A percentile compares a stretch with the other conserved stretches of the same genome.
phyloP scores from a whole-genome alignment of 2,797 vertebrate species.

The Leuciscus waleckii region DNA sequence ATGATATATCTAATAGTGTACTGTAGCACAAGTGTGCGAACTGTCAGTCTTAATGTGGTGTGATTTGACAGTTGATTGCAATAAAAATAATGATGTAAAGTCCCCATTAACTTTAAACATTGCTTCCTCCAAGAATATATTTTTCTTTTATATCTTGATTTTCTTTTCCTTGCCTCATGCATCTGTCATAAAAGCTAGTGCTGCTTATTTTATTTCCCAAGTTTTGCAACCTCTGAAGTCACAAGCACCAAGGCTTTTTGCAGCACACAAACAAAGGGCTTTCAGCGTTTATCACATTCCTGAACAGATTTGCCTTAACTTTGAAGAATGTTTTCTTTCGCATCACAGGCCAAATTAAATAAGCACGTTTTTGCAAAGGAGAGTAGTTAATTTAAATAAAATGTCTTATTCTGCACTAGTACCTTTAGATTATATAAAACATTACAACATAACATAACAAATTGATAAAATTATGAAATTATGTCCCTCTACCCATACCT shows the following conservation, averaged over 20 bases:
- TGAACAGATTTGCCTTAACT: constrained; percentile 58
- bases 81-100: background rate
- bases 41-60: no score
- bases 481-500: background rate
- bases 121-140: no score
- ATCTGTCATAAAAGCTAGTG: background rate
- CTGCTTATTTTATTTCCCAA: background rate
- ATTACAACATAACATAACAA: background rate
- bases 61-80: background rate
- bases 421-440: background rate
- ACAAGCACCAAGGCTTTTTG: constrained; percentile 18
- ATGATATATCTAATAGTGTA: background rate
- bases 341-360: background rate
- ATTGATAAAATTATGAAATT: background rate
- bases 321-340: background rate
- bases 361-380: background rate
- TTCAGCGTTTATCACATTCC: constrained; percentile 56
- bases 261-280: constrained; percentile 46
- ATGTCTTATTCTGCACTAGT: background rate
- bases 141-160: background rate
- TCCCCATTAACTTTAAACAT: background rate
- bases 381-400: background rate
- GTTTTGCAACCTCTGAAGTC: constrained; percentile 38
- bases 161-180: background rate
- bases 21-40: background rate